Percentiles rank a stretch among this genome's conserved stretches.
Evolutionary conservation across 2,113 vertebrate genomes (phyloP).

Genomic region (Furnarius figulus): DNA sequence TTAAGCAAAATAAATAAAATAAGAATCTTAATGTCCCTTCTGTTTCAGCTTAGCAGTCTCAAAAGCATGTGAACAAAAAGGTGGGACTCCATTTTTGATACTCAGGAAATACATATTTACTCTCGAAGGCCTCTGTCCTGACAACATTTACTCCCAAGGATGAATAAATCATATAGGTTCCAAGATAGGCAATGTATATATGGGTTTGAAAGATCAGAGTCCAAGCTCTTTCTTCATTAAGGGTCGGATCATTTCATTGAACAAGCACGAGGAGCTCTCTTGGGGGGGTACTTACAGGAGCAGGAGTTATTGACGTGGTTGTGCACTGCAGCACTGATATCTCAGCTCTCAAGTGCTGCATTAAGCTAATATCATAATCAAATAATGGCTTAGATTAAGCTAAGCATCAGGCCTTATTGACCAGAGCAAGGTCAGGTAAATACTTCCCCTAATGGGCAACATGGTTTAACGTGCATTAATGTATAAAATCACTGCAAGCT

Average conservation of each 20-base stretch:
- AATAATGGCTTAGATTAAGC: constrained; percentile 1
- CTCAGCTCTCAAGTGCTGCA: background rate
- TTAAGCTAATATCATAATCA: background rate
- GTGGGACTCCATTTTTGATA: background rate
- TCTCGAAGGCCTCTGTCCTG: background rate
- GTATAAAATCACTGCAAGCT: background rate
- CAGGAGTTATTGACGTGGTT: background rate
- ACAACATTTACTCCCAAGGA: background rate
- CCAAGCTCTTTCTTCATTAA: background rate
- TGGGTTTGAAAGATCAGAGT: background rate
- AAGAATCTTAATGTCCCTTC: constrained; percentile 28
- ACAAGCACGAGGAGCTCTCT: background rate
- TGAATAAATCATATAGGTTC: background rate
- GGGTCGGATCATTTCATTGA: background rate
- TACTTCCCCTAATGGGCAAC: background rate
- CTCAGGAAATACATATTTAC: background rate
- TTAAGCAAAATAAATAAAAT: constrained; percentile 52
- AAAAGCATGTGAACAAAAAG: background rate
- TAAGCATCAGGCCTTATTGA: background rate
- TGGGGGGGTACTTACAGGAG: background rate
- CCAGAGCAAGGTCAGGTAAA: constrained; percentile 12
- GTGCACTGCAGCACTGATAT: background rate
- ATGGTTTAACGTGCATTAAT: background rate
- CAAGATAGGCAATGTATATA: background rate
- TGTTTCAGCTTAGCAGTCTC: constrained; percentile 4